Evolutionary conservation across 2,113 vertebrate species (phyloP), one percentile per base, ranked within the genome.

Genomic region (Gavialis gangeticus): DNA sequence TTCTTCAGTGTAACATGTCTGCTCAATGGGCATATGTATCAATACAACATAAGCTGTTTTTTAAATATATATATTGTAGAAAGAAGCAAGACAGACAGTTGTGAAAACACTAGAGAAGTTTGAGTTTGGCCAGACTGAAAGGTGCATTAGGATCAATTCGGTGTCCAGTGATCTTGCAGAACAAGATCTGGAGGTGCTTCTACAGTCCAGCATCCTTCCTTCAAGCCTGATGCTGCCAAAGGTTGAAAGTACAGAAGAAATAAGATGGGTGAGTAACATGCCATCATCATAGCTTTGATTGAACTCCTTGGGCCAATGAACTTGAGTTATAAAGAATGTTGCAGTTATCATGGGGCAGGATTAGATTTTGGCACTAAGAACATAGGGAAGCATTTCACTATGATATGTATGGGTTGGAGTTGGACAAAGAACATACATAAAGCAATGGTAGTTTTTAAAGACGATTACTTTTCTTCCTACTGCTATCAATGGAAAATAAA

Each of bases 141-240:
- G 99, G 93, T 99, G 99, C 75, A 99, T 99, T 84, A 97, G 99
- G 93, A 98, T 99, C 94, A 99, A 99, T 96, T 99, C 99, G 0
- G 99, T 99, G 91, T 99, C 99, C 95, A 99, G 99, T 0, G 98
- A 99, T 84, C 98, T 99, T 86, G 98, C 99, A 2, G 98, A 99
- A 78, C 98, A 97, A 57, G 99, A 99, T 97, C 97, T 99, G 64
- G 97, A 98, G 85, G 97, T 98, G 34, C 93, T 99, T 90, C 96
- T 99, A 86, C 97, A 98, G 89, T 98, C 98, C 10, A 97, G 95
- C 78, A 97, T 98, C 77, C 98, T 99, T 55, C 99, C 99, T 95
- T 98, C 99, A 19, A 99, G 99, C 91, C 96, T 99, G 86, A 99
- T 99, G 99, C 95, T 99, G 90, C 99, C 99, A 17, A 99, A 99